Base-by-base conservation (phyloP, 2,113 vertebrate genomes). In the Bujurquina vittata region DNA sequence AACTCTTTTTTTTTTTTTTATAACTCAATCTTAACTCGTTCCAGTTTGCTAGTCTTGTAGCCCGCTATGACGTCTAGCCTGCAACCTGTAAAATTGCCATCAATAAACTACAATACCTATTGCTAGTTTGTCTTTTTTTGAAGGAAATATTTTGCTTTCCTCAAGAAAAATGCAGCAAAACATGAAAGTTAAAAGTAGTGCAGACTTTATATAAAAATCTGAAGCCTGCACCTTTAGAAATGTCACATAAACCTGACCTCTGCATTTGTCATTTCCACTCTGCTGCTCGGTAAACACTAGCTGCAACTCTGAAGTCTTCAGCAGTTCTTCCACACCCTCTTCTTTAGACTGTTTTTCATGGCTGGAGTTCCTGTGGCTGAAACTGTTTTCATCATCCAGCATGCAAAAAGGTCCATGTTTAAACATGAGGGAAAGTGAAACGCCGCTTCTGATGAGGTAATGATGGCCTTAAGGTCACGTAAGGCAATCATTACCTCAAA, bases 41-140 rank as follows among this genome's bases (percentile, higher is more conserved):
- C 86, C 75, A 88, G 60, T 85, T 62, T 72, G 82, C 77, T 80
- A 77, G 77, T 74, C 46, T 86, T 89, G 79, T 76, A 69, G 57
- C 80, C 35, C 85, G 37, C 75, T 81, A 17, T 79, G 77, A 84
- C 57, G 55, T 89, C 67, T 89, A 77, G 72, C 73, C 72, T 84
- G 26, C 87, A 89, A 82, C 80, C 78, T 79, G 75, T 77, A 85
- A 73, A 22, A 62, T 9, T 2, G 46, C 26, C 55, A 76, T 84
- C 17, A 93, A 92, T 93, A 93, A 91, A 93, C 22, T 31, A 11
- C 29, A 69, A 52, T n/a, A 15, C 33, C 26, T 26, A 59, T 35
- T 10, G 40, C 1, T 1, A 2, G 18, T 33, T 29, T 65, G 3
- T n/a, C 9, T 35, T 81, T 52, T 43, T 52, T 69, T 26, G 11